phyloP scores from a whole-genome alignment of 1,140 invertebrate species.

The Liolophura sinensis region DNA sequence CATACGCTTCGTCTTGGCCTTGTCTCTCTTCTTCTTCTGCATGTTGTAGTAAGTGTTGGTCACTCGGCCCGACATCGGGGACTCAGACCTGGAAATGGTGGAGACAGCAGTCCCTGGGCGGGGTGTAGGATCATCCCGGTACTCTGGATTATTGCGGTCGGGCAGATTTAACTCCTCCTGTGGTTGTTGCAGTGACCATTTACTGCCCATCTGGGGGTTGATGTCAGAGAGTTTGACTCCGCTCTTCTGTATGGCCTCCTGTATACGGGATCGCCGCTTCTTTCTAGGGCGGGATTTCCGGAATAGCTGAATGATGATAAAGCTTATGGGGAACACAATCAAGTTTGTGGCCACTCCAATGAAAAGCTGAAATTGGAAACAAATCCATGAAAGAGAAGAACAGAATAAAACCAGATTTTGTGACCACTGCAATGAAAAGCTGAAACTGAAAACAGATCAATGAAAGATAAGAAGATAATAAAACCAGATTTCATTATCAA shows the following conservation, averaged over 20 bases:
- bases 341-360: constrained; percentile 54
- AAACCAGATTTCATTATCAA: no score
- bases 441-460: constrained; percentile 26
- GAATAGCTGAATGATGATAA: constrained; percentile 61
- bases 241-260: constrained; percentile 46
- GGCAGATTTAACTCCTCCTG: no score
- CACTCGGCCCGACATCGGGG: no score
- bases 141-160: no score
- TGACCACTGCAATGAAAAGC: constrained; percentile 54
- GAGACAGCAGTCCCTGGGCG: no score
- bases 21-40: constrained; percentile 21
- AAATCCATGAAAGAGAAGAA: background rate
- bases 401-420: no score
- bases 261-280: constrained; percentile 54
- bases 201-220: constrained; percentile 19
- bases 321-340: constrained; percentile 64
- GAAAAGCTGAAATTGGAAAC: constrained; percentile 45
- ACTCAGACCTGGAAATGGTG: no score
- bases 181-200: no score
- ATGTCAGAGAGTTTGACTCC: constrained; percentile 32
- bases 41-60: no score
- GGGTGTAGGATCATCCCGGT: no score
- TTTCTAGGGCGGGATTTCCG: constrained; percentile 56
- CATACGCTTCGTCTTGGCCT: constrained; percentile 43
- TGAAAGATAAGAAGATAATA: no score